Percentiles rank a stretch among this genome's conserved stretches.
These are phyloP conservation scores for Pelecanoides urinatrix DNA, from an alignment of 2,113 vertebrate genomes.

Conservation along the genomic window DNA sequence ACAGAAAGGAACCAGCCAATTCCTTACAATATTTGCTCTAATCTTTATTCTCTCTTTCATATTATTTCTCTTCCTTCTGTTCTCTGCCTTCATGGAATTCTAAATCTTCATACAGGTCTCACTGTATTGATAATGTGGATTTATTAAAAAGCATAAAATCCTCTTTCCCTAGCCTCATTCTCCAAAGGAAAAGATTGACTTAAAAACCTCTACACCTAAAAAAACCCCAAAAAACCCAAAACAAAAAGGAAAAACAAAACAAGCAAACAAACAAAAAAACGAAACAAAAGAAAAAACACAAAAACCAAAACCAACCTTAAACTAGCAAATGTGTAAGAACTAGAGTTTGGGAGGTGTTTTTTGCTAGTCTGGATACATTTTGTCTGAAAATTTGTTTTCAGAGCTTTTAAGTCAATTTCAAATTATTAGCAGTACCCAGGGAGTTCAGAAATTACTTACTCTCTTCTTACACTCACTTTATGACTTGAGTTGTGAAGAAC, in stretches of 20 bases:
- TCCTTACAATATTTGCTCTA: conserved; percentile 45
- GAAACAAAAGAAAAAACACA: background rate
- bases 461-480: background rate
- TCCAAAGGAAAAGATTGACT: background rate
- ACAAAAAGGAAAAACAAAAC: background rate
- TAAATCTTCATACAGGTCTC: conserved; percentile 23
- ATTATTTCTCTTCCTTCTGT: conserved; percentile 29
- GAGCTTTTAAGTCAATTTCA: background rate
- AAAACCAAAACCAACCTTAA: background rate
- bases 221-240: background rate
- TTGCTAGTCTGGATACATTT: background rate
- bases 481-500: background rate
- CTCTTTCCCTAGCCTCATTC: background rate
- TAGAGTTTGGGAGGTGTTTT: rapidly evolving
- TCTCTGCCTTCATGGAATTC: conserved; percentile 22
- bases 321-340: background rate
- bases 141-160: conserved; percentile 15
- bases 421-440: background rate
- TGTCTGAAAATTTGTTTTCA: background rate
- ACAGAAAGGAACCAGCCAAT: conserved; percentile 25
- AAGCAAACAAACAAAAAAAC: background rate
- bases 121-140: background rate
- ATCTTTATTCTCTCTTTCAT: conserved; percentile 42
- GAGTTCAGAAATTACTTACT: background rate
- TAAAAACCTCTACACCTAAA: background rate